These are phyloP conservation scores for Myotis pilosus DNA, from an alignment of 2,797 vertebrate species.

Conservation along the genomic window DNA sequence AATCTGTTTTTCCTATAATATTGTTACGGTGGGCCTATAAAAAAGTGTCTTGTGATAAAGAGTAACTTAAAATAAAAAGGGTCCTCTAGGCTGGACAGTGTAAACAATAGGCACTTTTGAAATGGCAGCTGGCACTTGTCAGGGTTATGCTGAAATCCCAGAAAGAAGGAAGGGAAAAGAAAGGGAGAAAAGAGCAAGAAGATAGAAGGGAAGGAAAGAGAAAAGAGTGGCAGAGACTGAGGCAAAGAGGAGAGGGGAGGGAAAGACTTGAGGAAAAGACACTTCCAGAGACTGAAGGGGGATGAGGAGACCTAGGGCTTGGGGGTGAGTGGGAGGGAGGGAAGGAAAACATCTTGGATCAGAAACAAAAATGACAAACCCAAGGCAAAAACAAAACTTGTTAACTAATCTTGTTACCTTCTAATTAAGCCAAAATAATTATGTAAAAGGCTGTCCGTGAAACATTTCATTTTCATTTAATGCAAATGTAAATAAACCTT, in stretches of 20 bases:
- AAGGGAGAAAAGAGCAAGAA: too few relatives aligned
- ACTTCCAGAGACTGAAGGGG: too few relatives aligned
- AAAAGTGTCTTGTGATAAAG: background rate
- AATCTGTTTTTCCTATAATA: background rate
- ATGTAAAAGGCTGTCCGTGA: background rate
- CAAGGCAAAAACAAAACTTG: background rate
- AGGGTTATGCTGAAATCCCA: background rate
- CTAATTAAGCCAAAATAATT: slow-evolving; percentile 20
- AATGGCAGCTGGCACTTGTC: background rate
- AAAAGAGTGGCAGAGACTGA: background rate
- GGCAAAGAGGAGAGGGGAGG: background rate
- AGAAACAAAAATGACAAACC: background rate
- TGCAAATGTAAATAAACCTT: background rate
- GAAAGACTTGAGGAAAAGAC: background rate
- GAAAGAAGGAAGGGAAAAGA: background rate
- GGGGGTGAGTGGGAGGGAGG: background rate
- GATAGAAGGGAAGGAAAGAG: too few relatives aligned
- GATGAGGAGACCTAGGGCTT: background rate
- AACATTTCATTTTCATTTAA: background rate
- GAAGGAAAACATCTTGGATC: background rate
- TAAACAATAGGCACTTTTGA: background rate
- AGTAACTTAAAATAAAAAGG: background rate
- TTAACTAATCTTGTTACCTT: background rate
- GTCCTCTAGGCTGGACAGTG: background rate
- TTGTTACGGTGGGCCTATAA: background rate